Base-by-base conservation (phyloP, 2,113 vertebrate genomes). In the Synchiropus splendidus region DNA sequence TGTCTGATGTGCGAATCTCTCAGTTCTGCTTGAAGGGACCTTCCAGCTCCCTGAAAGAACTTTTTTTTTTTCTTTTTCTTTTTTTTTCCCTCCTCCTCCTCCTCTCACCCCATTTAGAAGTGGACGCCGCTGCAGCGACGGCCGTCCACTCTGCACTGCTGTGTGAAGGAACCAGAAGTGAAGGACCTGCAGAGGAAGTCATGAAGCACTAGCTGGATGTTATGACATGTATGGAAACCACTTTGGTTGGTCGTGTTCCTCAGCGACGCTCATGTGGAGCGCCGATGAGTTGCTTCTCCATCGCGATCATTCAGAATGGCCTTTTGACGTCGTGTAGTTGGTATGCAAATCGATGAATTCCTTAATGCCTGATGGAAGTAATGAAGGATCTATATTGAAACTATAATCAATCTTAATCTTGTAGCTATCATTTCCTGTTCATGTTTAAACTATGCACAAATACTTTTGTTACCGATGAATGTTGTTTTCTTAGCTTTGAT, bases 1-100 rank as follows among this genome's bases (percentile, higher is more conserved):
- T 10, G 95, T 98, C 75, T 98, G 82, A 91, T 65, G 48, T 34
- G 33, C n/a, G 34, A 16, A 18, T 17, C 4, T 5, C 10, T 31
- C 2, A 1, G 5, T 13, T 55, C 41, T 53, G 34, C 34, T 16
- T 2, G 5, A 17, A 16, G 14, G 36, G 38, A 38, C n/a, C 12
- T 27, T 27, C 8, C 21, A 5, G 4, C 21, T 27, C 21, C 21
- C 21, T 27, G 21, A 27, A 27, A 27, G 21, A 27, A 27, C 21
- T 27, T 27, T 27, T 5, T 5, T 27, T 27, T 27, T 27, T 27
- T 27, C 8, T 27, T 27, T 5, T 27, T 27, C n/a, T 27, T 27
- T 27, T 27, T 27, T 27, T 27, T 27, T 27, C 4, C 8, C 8
- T 27, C 21, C 21, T 27, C 8, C 21, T 27, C 8, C 21, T 27